Evolutionary conservation across 2,113 vertebrate species (phyloP).

Genomic region (Macrotis lagotis): DNA sequence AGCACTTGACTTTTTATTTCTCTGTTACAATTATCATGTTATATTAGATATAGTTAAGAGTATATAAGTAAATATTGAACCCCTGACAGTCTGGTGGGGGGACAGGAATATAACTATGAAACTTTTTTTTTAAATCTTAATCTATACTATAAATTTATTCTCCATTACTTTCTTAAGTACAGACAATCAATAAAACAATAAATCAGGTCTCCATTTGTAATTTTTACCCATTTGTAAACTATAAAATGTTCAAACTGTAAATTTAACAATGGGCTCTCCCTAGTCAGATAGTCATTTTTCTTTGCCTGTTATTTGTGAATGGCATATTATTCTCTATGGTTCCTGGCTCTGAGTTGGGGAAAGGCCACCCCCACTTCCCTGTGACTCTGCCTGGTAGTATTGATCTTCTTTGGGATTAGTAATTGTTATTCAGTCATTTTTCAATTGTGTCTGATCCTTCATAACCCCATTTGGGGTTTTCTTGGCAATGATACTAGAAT

Average conservation of each 20-base stretch:
- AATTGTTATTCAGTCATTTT: too few relatives aligned
- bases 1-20: neutral
- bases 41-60: neutral
- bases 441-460: too few relatives aligned
- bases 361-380: neutral
- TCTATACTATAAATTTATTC: neutral
- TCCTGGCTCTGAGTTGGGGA: neutral
- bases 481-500: too few relatives aligned
- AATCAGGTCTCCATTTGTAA: neutral
- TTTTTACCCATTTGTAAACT: neutral
- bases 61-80: neutral
- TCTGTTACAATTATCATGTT: neutral
- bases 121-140: neutral
- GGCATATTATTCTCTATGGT: neutral
- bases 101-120: neutral
- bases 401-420: too few relatives aligned
- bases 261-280: neutral
- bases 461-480: too few relatives aligned
- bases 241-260: neutral
- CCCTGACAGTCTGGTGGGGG: neutral
- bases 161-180: neutral
- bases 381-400: too few relatives aligned
- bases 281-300: neutral
- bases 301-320: neutral
- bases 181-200: neutral